phyloP scores from a whole-genome alignment of 1,140 invertebrate species.

The Scylla paramamosain region DNA sequence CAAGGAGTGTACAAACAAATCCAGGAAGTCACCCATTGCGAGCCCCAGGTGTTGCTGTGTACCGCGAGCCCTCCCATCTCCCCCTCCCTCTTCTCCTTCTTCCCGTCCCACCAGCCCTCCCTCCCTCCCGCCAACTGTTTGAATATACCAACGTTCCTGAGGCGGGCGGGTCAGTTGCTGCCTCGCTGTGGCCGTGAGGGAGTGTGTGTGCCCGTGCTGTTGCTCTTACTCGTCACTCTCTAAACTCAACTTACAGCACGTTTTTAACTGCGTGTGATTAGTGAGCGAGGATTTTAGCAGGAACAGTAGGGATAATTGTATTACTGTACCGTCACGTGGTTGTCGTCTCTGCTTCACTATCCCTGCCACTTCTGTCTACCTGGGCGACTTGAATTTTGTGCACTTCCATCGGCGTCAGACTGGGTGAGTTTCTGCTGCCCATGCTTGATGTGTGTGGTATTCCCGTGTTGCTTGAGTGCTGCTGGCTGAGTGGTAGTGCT shows the following conservation, averaged over 20 bases:
- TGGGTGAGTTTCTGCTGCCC: too few relatives aligned
- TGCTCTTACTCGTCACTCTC: neutral
- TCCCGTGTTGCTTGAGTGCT: too few relatives aligned
- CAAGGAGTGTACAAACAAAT: neutral
- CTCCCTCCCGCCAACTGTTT: constrained; percentile 18
- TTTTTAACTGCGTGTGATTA: neutral
- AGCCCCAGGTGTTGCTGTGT: constrained; percentile 9
- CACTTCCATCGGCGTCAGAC: too few relatives aligned
- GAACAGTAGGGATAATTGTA: neutral
- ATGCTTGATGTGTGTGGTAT: too few relatives aligned
- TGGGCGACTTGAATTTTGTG: neutral
- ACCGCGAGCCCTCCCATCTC: neutral
- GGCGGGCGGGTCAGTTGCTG: neutral
- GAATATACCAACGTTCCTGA: constrained; percentile 22
- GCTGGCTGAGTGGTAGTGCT: too few relatives aligned
- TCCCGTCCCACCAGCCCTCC: neutral
- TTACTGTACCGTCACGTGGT: neutral
- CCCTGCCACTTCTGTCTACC: neutral
- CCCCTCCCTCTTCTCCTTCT: neutral
- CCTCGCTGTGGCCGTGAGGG: neutral
- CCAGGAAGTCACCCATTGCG: neutral
- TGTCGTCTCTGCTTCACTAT: too few relatives aligned
- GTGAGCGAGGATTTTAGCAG: neutral
- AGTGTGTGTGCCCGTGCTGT: neutral
- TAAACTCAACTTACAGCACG: neutral